A percentile compares a stretch with the other conserved stretches of the same genome.
phyloP scores from a whole-genome alignment of 2,888 invertebrate species.

The Dolichopus griseipennis region DNA sequence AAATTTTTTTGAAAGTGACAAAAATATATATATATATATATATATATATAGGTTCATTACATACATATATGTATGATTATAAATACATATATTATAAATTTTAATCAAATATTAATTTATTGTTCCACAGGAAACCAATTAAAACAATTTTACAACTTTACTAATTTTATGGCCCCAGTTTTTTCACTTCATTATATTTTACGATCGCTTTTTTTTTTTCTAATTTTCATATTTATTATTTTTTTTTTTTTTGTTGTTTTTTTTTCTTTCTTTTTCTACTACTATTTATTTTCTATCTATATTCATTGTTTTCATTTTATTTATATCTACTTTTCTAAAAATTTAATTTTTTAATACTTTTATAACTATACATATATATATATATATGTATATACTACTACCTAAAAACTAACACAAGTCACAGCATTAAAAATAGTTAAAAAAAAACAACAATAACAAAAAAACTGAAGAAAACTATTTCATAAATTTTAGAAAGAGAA shows the following conservation, averaged over 20 bases:
- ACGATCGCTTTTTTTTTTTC: background rate
- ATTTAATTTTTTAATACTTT: too few relatives aligned
- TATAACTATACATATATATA: too few relatives aligned
- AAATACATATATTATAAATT: too few relatives aligned
- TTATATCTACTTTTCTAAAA: too few relatives aligned
- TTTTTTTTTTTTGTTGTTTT: background rate
- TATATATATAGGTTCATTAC: too few relatives aligned
- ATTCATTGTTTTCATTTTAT: background rate
- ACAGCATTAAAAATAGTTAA: too few relatives aligned
- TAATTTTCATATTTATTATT: background rate
- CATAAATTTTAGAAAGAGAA: too few relatives aligned
- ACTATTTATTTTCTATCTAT: background rate
- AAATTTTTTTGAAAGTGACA: background rate
- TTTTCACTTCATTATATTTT: slow-evolving; percentile 4
- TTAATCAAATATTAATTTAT: slow-evolving; percentile 1
- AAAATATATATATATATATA: background rate
- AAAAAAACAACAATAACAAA: too few relatives aligned
- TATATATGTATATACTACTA: too few relatives aligned
- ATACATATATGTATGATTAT: too few relatives aligned
- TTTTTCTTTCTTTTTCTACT: background rate
- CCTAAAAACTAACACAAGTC: too few relatives aligned
- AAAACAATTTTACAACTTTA: background rate
- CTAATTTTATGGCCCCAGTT: slow-evolving; percentile 1
- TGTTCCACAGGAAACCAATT: background rate
- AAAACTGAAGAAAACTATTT: too few relatives aligned